Conservation (phyloP, 2,888 invertebrate species). For the Pegoplata infirma region DNA sequence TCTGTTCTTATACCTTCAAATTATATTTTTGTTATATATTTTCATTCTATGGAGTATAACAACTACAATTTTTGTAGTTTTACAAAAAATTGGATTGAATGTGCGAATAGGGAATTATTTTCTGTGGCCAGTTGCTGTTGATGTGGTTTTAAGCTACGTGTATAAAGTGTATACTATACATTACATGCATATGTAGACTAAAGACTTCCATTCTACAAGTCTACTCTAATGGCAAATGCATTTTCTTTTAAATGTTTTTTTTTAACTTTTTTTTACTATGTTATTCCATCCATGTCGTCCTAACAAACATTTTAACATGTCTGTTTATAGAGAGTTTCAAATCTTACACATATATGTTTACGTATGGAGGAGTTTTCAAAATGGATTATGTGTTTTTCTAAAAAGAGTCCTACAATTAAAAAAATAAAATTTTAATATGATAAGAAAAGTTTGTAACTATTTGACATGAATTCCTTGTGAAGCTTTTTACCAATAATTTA, state of each 20-base stretch:
- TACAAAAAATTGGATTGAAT: slow-evolving; percentile 61
- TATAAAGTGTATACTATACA: too few relatives aligned
- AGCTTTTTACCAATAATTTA: too few relatives aligned
- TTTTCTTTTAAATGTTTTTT: slow-evolving; percentile 12
- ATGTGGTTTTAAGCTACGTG: slow-evolving; percentile 28
- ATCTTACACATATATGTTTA: too few relatives aligned
- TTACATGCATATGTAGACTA: neutral
- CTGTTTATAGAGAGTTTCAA: neutral
- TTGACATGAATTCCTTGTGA: too few relatives aligned
- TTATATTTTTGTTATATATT: slow-evolving; percentile 16
- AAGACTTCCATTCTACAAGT: neutral
- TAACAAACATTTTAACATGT: neutral
- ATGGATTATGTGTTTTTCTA: too few relatives aligned
- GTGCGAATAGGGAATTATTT: slow-evolving; percentile 62
- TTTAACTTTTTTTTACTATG: neutral
- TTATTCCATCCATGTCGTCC: neutral
- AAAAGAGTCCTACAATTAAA: too few relatives aligned
- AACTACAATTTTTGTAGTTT: neutral
- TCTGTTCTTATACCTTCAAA: neutral
- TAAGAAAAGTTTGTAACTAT: too few relatives aligned
- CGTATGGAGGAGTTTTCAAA: too few relatives aligned
- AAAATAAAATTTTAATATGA: too few relatives aligned
- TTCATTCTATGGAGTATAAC: neutral
- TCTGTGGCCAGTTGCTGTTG: slow-evolving; percentile 37
- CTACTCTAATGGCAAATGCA: slow-evolving; percentile 12